Conservation (phyloP, 2,888 invertebrate species). For the Holacanthella duospinosa region DNA sequence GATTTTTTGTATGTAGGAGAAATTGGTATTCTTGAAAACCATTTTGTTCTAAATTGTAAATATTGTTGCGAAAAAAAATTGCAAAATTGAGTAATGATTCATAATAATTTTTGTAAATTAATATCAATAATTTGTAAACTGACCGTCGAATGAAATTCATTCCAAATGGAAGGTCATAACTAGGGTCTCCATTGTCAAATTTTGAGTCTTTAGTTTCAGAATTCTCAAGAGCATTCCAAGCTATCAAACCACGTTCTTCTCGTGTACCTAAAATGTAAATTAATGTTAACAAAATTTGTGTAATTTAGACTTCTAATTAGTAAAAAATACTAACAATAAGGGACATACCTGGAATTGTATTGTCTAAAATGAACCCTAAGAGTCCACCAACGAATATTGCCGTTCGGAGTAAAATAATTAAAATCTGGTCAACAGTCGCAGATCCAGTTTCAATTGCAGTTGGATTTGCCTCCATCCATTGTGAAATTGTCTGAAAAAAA, state of each 20-base stretch:
- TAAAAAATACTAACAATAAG: neutral
- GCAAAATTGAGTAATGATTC: neutral
- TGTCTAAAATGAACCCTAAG: slow-evolving; percentile 2
- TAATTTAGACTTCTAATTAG: neutral
- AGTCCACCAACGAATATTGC: neutral
- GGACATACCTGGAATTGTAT: neutral
- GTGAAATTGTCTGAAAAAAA: slow-evolving; percentile 50
- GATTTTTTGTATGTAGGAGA: neutral
- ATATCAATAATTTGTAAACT: too few relatives aligned
- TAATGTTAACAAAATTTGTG: neutral
- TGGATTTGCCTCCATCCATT: slow-evolving; percentile 58
- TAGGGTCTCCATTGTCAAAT: slow-evolving; percentile 10
- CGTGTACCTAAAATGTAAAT: neutral
- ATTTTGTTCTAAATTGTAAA: neutral
- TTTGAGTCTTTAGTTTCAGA: slow-evolving; percentile 6
- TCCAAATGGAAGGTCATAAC: slow-evolving; percentile 51
- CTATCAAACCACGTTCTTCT: neutral
- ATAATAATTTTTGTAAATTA: too few relatives aligned
- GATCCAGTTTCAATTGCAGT: slow-evolving; percentile 55
- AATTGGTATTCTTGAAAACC: neutral
- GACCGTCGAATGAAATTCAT: slow-evolving; percentile 48
- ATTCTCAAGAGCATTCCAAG: slow-evolving; percentile 12
- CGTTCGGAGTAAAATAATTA: neutral
- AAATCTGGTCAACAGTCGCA: slow-evolving; percentile 51
- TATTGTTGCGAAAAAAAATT: neutral